Conservation (phyloP, 2,797 vertebrate species). For the Rhinella marina region DNA sequence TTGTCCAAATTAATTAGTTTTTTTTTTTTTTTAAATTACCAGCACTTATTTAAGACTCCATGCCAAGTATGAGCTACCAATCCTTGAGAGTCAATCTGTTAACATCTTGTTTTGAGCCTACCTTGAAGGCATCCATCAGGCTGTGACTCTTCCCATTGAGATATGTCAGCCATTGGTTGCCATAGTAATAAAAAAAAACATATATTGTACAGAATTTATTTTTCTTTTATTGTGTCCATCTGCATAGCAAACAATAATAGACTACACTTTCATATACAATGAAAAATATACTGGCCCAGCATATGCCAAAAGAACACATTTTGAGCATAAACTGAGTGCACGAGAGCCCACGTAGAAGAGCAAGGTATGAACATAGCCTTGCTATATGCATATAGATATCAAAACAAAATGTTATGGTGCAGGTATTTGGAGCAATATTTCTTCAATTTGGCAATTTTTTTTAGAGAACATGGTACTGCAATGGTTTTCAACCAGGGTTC, state of each 20-base stretch:
- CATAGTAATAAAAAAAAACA: too few relatives aligned
- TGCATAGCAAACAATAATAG: too few relatives aligned
- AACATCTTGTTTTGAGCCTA: neutral
- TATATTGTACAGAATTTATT: too few relatives aligned
- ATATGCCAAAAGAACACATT: too few relatives aligned
- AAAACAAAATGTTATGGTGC: neutral
- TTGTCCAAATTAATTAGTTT: neutral
- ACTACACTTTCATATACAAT: too few relatives aligned
- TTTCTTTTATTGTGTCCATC: too few relatives aligned
- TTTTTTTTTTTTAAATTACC: neutral
- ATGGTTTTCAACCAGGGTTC: neutral
- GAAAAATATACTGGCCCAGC: too few relatives aligned
- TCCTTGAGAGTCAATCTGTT: neutral
- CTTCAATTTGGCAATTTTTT: neutral
- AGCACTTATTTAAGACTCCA: neutral
- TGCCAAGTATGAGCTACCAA: neutral
- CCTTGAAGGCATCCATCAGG: too few relatives aligned
- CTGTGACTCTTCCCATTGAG: too few relatives aligned
- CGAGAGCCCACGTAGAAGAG: too few relatives aligned
- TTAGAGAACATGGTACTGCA: neutral
- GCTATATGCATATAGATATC: neutral
- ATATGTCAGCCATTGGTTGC: too few relatives aligned
- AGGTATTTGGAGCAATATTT: neutral
- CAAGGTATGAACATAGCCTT: neutral
- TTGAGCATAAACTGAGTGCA: too few relatives aligned